Evolutionary conservation across 2,888 invertebrate species (phyloP).

Genomic region (Galerucella pusilla): DNA sequence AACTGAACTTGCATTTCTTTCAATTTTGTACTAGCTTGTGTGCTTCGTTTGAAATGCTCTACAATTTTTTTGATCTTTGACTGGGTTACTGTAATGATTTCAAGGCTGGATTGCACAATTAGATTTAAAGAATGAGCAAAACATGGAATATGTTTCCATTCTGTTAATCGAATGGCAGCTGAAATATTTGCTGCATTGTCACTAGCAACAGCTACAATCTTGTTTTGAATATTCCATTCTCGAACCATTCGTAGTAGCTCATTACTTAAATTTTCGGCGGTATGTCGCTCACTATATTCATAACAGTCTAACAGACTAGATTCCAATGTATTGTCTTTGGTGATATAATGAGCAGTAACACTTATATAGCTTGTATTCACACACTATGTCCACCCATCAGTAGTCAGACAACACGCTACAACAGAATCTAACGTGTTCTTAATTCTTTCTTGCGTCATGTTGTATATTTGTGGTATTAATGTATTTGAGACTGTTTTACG

Average conservation of each 20-base stretch:
- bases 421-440: no score
- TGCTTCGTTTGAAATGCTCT: conserved; percentile 17
- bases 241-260: not conserved
- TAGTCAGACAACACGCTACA: not conserved
- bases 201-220: conserved; percentile 1
- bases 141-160: not conserved
- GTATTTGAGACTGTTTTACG: no score
- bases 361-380: not conserved
- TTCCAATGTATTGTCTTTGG: not conserved
- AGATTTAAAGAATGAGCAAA: conserved; percentile 12
- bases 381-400: not conserved
- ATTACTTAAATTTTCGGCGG: conserved; percentile 11
- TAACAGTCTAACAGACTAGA: conserved; percentile 1
- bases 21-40: conserved; percentile 2
- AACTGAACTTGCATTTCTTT: conserved; percentile 1
- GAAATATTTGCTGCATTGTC: conserved; percentile 4
- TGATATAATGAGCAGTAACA: conserved; percentile 8
- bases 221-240: conserved; percentile 3
- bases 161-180: not conserved
- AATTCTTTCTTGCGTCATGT: no score
- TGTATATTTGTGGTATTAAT: no score
- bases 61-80: conserved; percentile 3
- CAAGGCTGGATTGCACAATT: not conserved
- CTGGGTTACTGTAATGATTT: not conserved
- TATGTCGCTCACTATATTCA: conserved; percentile 8